Percentiles rank a stretch among this genome's conserved stretches.
Evolutionary conservation across 30 jellyfish, hydroid and myxozoan genomes (phyloP).

Genomic region (Aurelia aurita): DNA sequence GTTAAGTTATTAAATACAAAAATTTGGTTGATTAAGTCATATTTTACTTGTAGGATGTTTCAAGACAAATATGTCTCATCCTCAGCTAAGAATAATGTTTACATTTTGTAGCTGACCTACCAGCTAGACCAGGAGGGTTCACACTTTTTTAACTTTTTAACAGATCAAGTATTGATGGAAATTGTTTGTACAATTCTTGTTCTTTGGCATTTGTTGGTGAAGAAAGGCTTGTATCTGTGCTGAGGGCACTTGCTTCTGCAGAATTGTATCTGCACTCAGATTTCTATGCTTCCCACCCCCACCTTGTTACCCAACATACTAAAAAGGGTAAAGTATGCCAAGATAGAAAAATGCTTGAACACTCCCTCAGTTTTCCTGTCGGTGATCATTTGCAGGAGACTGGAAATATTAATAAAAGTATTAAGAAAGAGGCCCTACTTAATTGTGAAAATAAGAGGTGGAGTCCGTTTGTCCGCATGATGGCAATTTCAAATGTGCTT

Average conservation of each 20-base stretch:
- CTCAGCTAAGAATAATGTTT: too few species aligned
- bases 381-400: not conserved
- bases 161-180: slow-evolving; percentile 27
- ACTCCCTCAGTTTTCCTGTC: not conserved
- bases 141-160: too few species aligned
- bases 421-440: slow-evolving; percentile 1
- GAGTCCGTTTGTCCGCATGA: slow-evolving; percentile 7
- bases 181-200: slow-evolving; percentile 23
- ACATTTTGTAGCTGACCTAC: too few species aligned
- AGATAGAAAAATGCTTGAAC: too few species aligned
- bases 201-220: slow-evolving; percentile 31
- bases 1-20: too few species aligned
- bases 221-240: not conserved
- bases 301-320: not conserved
- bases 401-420: not conserved
- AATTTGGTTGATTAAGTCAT: too few species aligned
- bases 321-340: not conserved
- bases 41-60: too few species aligned
- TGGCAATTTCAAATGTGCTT: slow-evolving; percentile 2
- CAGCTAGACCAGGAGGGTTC: too few species aligned
- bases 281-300: slow-evolving; percentile 8
- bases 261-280: slow-evolving; percentile 9
- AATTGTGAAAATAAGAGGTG: slow-evolving; percentile 2
- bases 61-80: too few species aligned
- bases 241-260: too few species aligned